Evolutionary conservation across 2,113 vertebrate genomes (phyloP).

Genomic region (Apodemus speciosus): DNA sequence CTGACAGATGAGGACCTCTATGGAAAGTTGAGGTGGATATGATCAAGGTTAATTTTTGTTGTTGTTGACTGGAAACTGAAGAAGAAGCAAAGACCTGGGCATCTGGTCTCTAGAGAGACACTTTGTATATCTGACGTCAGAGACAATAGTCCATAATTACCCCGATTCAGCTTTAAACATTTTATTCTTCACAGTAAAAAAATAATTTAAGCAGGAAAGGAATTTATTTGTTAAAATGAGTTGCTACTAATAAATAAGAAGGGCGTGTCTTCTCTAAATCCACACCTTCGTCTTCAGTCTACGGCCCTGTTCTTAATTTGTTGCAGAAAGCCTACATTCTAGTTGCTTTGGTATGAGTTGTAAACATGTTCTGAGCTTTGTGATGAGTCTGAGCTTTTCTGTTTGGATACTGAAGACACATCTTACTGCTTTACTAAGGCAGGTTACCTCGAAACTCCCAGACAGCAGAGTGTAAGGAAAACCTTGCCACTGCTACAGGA

Average conservation of each 20-base stretch:
- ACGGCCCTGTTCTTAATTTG: conserved; percentile 71
- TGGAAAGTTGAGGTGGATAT: not conserved
- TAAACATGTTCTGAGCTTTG: conserved; percentile 73
- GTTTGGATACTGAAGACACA: conserved; percentile 75
- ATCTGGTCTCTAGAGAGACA: conserved; percentile 49
- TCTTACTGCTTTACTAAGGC: conserved; percentile 74
- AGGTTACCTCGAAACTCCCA: conserved; percentile 81
- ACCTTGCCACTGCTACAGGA: conserved; percentile 69
- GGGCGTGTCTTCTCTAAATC: conserved; percentile 65
- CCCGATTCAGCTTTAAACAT: conserved; percentile 1
- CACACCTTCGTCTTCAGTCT: conserved; percentile 64
- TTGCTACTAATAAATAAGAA: conserved; percentile 24
- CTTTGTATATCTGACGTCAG: conserved; percentile 36
- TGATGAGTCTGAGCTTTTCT: conserved; percentile 77
- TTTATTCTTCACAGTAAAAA: conserved; percentile 56
- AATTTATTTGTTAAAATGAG: conserved; percentile 41
- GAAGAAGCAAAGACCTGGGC: not conserved
- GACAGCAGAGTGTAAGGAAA: conserved; percentile 78
- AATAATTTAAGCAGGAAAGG: not conserved
- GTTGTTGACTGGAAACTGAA: not conserved
- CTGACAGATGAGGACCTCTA: not conserved
- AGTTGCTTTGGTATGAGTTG: conserved; percentile 72
- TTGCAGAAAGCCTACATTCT: conserved; percentile 72
- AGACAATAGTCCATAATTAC: not conserved
- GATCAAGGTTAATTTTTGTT: not conserved